Evolutionary conservation across 2,888 invertebrate genomes (phyloP).

Genomic region (Ypsolopha sequella): DNA sequence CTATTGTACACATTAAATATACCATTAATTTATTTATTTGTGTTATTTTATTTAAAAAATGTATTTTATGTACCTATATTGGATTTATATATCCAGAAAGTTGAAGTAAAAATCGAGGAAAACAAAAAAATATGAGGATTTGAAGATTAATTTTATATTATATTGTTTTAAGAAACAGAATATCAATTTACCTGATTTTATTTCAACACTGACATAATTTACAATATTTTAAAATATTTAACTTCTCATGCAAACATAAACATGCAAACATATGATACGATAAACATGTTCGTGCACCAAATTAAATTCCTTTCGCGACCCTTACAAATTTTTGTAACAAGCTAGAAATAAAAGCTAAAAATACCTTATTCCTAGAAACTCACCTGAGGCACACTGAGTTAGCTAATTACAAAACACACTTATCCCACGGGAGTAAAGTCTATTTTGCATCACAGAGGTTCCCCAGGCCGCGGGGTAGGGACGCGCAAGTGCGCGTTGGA

Average conservation of each 20-base stretch:
- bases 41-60: too few relatives aligned
- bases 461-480: conserved; percentile 21
- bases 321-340: background rate
- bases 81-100: too few relatives aligned
- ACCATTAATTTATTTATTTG: too few relatives aligned
- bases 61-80: too few relatives aligned
- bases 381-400: conserved; percentile 8
- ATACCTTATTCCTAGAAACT: background rate
- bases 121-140: too few relatives aligned
- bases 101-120: too few relatives aligned
- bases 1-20: too few relatives aligned
- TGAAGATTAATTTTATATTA: too few relatives aligned
- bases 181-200: background rate
- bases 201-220: background rate
- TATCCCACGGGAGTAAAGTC: conserved; percentile 49
- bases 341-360: background rate
- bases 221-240: background rate
- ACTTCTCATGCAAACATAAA: background rate
- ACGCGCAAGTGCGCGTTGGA: conserved; percentile 23
- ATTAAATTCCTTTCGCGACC: too few relatives aligned
- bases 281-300: too few relatives aligned
- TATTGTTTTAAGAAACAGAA: too few relatives aligned
- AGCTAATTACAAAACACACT: conserved; percentile 49
- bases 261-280: too few relatives aligned
- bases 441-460: conserved; percentile 36